phyloP scores from a whole-genome alignment of 2,797 vertebrate genomes.

The Scarus forsteni region DNA sequence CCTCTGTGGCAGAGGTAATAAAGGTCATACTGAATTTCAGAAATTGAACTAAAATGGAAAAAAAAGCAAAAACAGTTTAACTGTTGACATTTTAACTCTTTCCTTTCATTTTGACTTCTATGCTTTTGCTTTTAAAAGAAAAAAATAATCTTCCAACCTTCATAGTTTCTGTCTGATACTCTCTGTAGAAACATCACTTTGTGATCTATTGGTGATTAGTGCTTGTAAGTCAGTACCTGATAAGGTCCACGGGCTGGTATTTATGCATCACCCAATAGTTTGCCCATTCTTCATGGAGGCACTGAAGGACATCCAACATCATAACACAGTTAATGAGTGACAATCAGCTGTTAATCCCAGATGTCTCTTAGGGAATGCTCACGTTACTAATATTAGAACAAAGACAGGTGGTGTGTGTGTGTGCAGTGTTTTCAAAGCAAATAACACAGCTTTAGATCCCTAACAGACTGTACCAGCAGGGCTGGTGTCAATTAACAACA shows the following conservation, averaged over 20 bases:
- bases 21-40: no score
- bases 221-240: slow-evolving; percentile 86
- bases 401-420: not conserved
- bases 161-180: no score
- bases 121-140: no score
- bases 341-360: not conserved
- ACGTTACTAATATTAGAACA: not conserved
- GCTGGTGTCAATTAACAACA: not conserved
- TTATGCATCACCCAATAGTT: slow-evolving; percentile 97
- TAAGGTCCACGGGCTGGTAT: slow-evolving; percentile 96
- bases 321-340: not conserved
- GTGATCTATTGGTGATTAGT: not conserved
- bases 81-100: no score
- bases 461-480: not conserved
- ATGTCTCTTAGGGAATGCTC: not conserved
- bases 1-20: no score
- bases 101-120: no score
- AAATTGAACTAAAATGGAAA: no score
- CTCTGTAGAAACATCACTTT: not conserved
- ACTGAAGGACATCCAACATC: slow-evolving; percentile 73
- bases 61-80: no score
- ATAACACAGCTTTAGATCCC: not conserved
- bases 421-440: not conserved
- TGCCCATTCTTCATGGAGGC: slow-evolving; percentile 97
- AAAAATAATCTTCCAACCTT: no score